Evolutionary conservation across 2,797 vertebrate genomes (phyloP).

Genomic region (Clarias platycephalus): DNA sequence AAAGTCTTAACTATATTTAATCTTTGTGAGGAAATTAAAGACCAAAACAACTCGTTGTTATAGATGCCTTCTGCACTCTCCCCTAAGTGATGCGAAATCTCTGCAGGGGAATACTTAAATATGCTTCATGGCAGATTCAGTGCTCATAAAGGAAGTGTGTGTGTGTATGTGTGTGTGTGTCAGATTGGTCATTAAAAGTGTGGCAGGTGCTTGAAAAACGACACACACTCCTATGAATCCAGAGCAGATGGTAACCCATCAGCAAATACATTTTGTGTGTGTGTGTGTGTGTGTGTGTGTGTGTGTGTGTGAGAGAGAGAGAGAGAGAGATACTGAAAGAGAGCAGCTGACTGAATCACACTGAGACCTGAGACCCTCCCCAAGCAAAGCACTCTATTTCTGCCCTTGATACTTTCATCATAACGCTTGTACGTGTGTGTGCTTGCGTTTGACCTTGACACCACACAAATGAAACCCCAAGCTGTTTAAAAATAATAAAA

Average conservation of each 20-base stretch:
- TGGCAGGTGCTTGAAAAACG: conserved; percentile 37
- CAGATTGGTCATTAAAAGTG: conserved; percentile 25
- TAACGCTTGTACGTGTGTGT: not conserved
- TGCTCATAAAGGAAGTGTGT: not conserved
- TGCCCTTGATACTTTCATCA: conserved; percentile 24
- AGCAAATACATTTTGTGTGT: conserved; percentile 22
- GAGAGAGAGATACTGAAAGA: not conserved
- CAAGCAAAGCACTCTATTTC: not conserved
- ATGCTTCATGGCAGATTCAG: not conserved
- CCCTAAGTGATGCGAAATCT: not conserved
- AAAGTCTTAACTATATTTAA: not conserved
- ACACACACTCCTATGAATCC: conserved; percentile 36
- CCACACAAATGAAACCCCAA: not conserved
- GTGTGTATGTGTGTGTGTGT: not conserved
- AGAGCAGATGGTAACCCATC: conserved; percentile 35
- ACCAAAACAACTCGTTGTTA: not conserved
- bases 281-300: conserved; percentile 4
- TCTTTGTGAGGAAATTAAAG: not conserved
- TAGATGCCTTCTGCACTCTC: not conserved
- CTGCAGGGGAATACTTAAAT: not conserved
- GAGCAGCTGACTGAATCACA: conserved; percentile 24
- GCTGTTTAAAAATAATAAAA: conserved; percentile 25
- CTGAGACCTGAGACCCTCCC: conserved; percentile 26
- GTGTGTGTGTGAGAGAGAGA: not conserved
- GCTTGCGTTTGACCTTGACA: conserved; percentile 2